Evolutionary conservation across 2,113 vertebrate genomes (phyloP).

Genomic region (Rhineura floridana): DNA sequence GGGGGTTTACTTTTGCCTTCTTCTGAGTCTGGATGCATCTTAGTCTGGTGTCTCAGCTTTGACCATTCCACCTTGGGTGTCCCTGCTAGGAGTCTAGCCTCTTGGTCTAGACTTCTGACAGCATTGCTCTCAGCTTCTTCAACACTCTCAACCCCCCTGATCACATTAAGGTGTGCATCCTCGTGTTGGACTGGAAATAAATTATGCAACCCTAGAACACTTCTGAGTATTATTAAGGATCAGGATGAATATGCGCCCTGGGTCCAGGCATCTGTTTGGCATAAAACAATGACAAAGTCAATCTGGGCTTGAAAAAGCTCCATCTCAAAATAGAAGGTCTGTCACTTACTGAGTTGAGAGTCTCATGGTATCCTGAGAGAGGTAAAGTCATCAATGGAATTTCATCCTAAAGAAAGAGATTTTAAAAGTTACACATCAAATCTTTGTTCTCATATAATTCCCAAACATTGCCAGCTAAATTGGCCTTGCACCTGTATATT

Average conservation of each 20-base stretch:
- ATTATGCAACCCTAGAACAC: no score
- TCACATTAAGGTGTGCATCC: no score
- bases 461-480: not conserved
- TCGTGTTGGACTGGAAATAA: no score
- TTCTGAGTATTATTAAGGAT: not conserved
- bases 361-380: not conserved
- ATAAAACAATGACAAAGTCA: rapidly evolving
- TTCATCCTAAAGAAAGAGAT: slow-evolving; percentile 32
- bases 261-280: not conserved
- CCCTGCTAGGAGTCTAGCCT: no score
- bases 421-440: not conserved
- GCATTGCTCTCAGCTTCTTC: no score
- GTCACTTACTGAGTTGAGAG: not conserved
- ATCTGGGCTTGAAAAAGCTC: not conserved
- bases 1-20: no score
- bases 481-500: not conserved
- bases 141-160: no score
- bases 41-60: no score
- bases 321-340: not conserved
- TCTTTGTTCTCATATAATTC: not conserved
- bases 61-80: no score
- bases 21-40: no score
- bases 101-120: no score
- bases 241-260: not conserved
- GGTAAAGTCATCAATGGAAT: slow-evolving; percentile 45